Evolutionary conservation across 2,113 vertebrate species (phyloP), one percentile per base, ranked within the genome.

Genomic region (Guaruba guarouba): DNA sequence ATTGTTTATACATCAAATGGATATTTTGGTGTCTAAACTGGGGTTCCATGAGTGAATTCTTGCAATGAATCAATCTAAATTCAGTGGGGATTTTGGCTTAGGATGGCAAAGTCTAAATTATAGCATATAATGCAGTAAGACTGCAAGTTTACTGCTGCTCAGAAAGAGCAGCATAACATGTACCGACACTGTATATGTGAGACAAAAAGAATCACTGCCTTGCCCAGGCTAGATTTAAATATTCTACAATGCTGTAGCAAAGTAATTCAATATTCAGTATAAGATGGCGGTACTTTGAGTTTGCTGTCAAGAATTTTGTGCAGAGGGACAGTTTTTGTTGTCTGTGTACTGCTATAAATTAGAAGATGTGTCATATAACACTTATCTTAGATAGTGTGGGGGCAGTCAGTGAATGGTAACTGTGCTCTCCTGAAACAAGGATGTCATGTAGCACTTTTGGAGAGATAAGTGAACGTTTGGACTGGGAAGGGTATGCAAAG

Each of bases 381-480:
- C 97, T 97, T 98, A 97, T 97, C 96, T 97, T 79, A 97, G 98
- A 98, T 96, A 98, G 80, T 35, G 91, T 95, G 92, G 94, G 87
- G 79, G 95, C 95, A 97, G 97, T 80, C 95, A 97, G 97, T 90
- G 97, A 96, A 98, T 97, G 96, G 93, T 98, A 97, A 98, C 96
- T 97, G 89, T 95, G 91, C 94, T 94, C 97, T 98, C 92, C 97
- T 98, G 96, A 98, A 98, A 97, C 97, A 97, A 97, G 97, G 96
- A 98, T 91, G 97, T 98, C 98, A 98, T 97, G 81, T 96, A 97
- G 97, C 98, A 98, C 98, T 98, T 97, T 95, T 91, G 87, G 74
- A 95, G 68, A 98, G 98, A 98, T 98, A 98, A 98, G 96, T 82
- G 93, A 96, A 96, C 79, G 25, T 97, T 98, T 97, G 97, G 95